Evolutionary conservation across 2,888 invertebrate species (phyloP), one percentile per base, ranked within the genome.

Genomic region (Stegophylla sp.): DNA sequence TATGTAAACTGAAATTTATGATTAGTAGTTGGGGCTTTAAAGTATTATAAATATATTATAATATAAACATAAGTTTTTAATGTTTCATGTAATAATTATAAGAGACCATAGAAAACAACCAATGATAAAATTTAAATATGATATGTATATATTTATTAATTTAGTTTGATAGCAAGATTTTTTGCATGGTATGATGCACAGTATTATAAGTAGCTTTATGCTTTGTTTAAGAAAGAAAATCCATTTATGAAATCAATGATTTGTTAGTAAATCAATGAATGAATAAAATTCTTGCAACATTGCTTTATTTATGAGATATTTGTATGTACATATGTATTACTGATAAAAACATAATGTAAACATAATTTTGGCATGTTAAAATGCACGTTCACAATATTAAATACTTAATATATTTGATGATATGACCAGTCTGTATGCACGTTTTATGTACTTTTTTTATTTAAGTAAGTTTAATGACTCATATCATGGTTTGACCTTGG

Each of bases 291-390:
- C 0, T 56, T 56, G 72, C 5, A 12, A 43, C 23, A 43, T 41
- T 28, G 43, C 72, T 56, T 69, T 43, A 48, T 67, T 23, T 23
- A 20, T 34, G n/a, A 15, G 41, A 34, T 48, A 72, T 61, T 61
- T 15, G 1, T 61, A 61, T 61, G 28, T 26, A 61, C 34, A 61
- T 17, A 41, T 43, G 34, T 1, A 56, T 34, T 56, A 56, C 10
- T 17, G 41, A 56, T 43, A 56, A 26, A n/a, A 17, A 20, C 23
- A 56, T 56, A 72, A 5, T 51, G 13, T 34, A 41, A 17, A 72
- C 4, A 12, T 59, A 43, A 43, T 72, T 45, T 73, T 45, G 26
- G 72, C 72, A 73, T 73, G 72, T 73, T 53, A 1, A 72, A 59
- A 73, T 59, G 72, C 72, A 73, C 43, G 72, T 73, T 59, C 45